Evolutionary conservation across 1,140 invertebrate genomes (phyloP), one percentile per base, ranked within the genome.

Genomic region (Aradophagus sp.): DNA sequence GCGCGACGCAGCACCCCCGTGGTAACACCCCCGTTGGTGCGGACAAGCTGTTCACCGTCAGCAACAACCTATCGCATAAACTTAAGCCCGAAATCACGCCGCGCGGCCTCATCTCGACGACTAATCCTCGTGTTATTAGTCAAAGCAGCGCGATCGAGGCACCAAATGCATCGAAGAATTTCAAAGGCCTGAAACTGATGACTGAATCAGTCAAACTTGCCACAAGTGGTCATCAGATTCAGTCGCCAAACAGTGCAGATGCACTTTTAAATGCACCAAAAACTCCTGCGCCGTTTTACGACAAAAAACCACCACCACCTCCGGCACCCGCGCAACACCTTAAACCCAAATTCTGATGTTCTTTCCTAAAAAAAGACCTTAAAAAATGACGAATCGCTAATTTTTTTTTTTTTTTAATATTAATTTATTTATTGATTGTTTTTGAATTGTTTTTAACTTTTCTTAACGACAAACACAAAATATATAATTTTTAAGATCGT

Each of bases 41-140:
- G 8, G 71, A 69, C 36, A 79, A 76, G 48, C 52, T 81, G 16
- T 84, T 80, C 41, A 81, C 78, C 13, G 75, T 85, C 41, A 81
- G 63, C 61, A 76, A 82, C 10, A 67, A 66, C 29, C 16, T 78
- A 10, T 52, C 70, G 16, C 48, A 58, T 6, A 77, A 75, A 52
- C 55, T 75, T 26, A 88, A 88, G 69, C 77, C 89, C 38, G 87
- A 89, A 75, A 93, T 93, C 69, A 88, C 89, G 53, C 90, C 89
- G 41, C 87, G 87, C 14, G 88, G 88, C 74, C 84, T 93, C 58
- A 84, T 91, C 16, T 93, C 89, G 1, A 93, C 92, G 12, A 93
- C 92, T 23, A 93, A 93, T 83, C 84, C 84, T 11, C 81, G 87
- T 68, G 87, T 84, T 26, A 88, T 90, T 41, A 88, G 84, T 61